These are phyloP conservation scores for Chorisops tibialis DNA, from an alignment of 2,888 invertebrate species.

Conservation along the genomic window DNA sequence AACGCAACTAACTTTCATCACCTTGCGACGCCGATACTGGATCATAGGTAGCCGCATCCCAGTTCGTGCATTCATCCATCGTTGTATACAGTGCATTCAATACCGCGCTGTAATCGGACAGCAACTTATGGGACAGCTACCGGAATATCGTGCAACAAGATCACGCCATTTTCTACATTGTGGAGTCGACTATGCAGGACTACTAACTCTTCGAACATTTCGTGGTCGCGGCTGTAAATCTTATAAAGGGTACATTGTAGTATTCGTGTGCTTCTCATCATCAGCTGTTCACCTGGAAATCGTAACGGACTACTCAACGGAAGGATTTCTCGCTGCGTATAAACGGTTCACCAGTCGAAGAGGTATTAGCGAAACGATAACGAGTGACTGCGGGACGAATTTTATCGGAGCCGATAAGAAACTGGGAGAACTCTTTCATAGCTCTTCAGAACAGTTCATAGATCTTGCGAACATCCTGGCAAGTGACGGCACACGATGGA, in stretches of 20 bases:
- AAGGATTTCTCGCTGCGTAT: background rate
- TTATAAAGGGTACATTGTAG: slow-evolving; percentile 37
- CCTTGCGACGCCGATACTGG: background rate
- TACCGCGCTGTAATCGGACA: background rate
- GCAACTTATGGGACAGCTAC: no score
- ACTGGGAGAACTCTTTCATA: no score
- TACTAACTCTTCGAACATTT: slow-evolving; percentile 26
- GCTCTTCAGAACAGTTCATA: no score
- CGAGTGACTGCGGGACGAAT: no score
- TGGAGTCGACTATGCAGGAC: no score
- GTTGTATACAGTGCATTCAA: background rate
- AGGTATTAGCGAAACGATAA: background rate
- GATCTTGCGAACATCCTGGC: no score
- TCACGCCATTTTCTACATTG: no score
- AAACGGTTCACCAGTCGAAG: background rate
- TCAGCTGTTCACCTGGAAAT: background rate
- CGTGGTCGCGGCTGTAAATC: slow-evolving; percentile 31
- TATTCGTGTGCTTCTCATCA: slow-evolving; percentile 37
- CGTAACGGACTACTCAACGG: background rate
- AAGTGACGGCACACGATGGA: no score
- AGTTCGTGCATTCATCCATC: background rate
- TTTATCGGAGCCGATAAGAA: no score
- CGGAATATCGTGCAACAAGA: no score
- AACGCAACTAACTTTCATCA: background rate
- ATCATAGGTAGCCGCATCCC: background rate